phyloP scores from a whole-genome alignment of 2,888 invertebrate genomes.

The Drosophila acutilabella region DNA sequence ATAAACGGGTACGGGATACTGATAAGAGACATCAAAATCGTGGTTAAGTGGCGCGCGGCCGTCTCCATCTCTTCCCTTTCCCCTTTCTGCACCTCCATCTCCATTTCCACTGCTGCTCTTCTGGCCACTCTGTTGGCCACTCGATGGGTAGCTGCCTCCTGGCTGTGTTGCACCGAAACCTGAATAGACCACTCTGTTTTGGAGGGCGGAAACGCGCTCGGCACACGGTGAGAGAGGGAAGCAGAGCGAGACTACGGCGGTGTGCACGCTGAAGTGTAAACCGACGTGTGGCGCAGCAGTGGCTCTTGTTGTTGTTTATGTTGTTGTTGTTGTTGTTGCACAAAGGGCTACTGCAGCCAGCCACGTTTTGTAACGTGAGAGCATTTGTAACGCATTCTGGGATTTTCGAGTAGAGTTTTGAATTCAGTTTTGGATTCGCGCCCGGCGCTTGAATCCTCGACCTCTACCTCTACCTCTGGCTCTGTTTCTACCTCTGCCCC shows the following conservation, averaged over 20 bases:
- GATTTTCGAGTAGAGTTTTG: conserved; percentile 22
- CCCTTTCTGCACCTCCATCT: conserved; percentile 30
- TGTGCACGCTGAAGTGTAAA: conserved; percentile 71
- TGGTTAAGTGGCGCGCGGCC: conserved; percentile 66
- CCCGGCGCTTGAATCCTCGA: conserved; percentile 57
- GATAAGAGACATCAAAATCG: conserved; percentile 71
- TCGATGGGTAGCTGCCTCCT: conserved; percentile 48
- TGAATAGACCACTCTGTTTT: conserved; percentile 59
- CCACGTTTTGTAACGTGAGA: conserved; percentile 74
- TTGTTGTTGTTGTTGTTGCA: conserved; percentile 8
- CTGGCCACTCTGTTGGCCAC: conserved; percentile 62
- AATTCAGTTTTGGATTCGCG: conserved; percentile 26
- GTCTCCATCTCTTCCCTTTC: too few species aligned
- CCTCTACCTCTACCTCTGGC: too few species aligned
- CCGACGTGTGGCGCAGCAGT: conserved; percentile 69
- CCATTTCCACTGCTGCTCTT: conserved; percentile 27
- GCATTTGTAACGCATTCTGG: conserved; percentile 68
- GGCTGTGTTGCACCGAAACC: conserved; percentile 30
- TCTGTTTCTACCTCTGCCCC: too few species aligned
- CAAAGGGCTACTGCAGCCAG: conserved; percentile 25
- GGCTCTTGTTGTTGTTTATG: conserved; percentile 5
- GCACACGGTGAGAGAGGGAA: not conserved
- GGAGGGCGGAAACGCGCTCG: conserved; percentile 62
- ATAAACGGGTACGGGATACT: conserved; percentile 8
- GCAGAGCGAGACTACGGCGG: conserved; percentile 19